phyloP scores from a whole-genome alignment of 2,113 vertebrate species.

The Lagopus leucura region DNA sequence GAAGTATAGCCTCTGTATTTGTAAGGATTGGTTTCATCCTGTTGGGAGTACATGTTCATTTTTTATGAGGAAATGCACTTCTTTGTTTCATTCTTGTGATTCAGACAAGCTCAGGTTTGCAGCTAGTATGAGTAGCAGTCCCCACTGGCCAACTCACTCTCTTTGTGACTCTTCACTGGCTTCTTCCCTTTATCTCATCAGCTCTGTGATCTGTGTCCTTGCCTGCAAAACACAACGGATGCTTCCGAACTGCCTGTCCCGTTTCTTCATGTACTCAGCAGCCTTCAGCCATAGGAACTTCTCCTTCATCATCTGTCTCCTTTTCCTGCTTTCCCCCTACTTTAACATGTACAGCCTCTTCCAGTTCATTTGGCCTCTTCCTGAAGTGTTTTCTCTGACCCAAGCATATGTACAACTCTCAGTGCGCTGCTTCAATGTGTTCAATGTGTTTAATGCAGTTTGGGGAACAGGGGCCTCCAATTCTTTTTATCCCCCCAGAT shows the following conservation, averaged over 20 bases:
- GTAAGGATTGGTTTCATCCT: background rate
- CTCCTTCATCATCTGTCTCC: background rate
- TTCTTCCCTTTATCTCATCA: background rate
- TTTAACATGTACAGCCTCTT: background rate
- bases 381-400: background rate
- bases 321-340: background rate
- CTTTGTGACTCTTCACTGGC: rapidly evolving
- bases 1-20: background rate
- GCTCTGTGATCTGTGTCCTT: background rate
- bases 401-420: background rate
- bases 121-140: rapidly evolving
- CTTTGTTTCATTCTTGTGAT: background rate
- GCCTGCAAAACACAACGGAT: background rate
- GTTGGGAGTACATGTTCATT: background rate
- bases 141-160: background rate
- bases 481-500: background rate
- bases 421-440: background rate
- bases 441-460: background rate
- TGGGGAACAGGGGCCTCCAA: background rate
- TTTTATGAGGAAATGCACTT: background rate
- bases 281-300: background rate
- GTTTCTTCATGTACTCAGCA: rapidly evolving
- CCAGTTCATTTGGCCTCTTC: background rate
- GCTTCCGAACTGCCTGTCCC: background rate
- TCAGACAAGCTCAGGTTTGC: background rate